Percentiles rank a stretch among this genome's conserved stretches.
Evolutionary conservation across 2,113 vertebrate species (phyloP).

Genomic region (Psophia crepitans): DNA sequence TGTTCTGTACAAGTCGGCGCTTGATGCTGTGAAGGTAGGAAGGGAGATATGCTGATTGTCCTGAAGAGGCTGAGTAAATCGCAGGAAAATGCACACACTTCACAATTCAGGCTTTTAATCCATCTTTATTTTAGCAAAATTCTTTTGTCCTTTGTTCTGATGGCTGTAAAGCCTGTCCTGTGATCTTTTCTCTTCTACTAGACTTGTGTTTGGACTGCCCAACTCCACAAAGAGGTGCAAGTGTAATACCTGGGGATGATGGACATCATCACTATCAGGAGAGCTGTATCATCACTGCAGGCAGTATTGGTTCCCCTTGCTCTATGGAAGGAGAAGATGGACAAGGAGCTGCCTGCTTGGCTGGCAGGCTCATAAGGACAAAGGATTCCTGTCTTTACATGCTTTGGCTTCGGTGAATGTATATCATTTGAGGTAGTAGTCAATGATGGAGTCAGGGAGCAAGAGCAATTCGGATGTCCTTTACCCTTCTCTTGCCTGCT

Average conservation of each 20-base stretch:
- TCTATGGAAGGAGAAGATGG: neutral
- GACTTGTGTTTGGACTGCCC: neutral
- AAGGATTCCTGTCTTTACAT: neutral
- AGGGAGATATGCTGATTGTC: neutral
- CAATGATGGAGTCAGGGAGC: neutral
- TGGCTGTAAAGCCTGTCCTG: neutral
- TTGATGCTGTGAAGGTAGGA: neutral
- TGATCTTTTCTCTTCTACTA: neutral
- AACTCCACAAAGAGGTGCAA: neutral
- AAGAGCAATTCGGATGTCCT: neutral
- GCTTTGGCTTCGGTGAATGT: neutral
- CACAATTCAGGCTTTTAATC: neutral
- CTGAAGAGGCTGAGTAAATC: neutral
- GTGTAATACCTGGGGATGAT: neutral
- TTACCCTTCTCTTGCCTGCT: neutral
- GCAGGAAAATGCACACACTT: neutral
- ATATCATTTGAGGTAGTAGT: neutral
- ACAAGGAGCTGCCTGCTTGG: neutral
- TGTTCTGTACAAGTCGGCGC: neutral
- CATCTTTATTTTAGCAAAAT: neutral
- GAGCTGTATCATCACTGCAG: neutral
- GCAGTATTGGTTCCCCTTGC: neutral
- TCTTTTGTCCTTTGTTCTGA: neutral
- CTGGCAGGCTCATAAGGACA: neutral
- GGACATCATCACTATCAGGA: neutral